Conservation (phyloP, 2,113 vertebrate genomes). For the Rostratula benghalensis region DNA sequence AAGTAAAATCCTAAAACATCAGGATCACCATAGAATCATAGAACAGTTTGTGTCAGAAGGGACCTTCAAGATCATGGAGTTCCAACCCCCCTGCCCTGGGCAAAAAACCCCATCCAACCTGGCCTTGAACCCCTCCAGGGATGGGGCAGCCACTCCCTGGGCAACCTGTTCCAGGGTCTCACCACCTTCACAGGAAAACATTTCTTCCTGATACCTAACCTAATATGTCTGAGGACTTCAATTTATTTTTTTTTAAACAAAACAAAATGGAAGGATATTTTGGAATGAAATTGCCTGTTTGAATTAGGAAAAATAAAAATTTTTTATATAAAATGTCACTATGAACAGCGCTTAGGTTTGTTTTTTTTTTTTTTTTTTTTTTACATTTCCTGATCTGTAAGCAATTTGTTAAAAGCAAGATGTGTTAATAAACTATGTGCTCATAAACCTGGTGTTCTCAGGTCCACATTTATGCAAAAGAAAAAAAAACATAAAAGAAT, state of each 20-base stretch:
- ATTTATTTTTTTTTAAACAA: background rate
- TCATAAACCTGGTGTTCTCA: background rate
- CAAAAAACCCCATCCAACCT: background rate
- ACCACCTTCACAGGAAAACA: background rate
- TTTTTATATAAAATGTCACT: background rate
- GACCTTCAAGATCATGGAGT: background rate
- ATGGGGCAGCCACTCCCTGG: background rate
- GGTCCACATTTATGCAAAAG: background rate
- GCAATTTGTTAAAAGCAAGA: background rate
- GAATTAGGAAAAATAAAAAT: background rate
- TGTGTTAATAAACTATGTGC: background rate
- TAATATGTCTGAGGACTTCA: background rate
- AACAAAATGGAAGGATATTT: background rate
- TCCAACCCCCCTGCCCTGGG: background rate
- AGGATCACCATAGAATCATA: background rate
- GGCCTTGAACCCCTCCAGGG: background rate
- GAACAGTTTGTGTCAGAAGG: background rate
- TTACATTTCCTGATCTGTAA: background rate
- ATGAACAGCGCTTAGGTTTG: background rate
- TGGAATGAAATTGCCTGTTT: background rate
- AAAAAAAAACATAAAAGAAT: background rate
- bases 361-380: background rate
- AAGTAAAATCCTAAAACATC: background rate
- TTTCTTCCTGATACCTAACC: background rate
- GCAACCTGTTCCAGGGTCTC: background rate